Percentiles rank a stretch among this genome's conserved stretches.
Evolutionary conservation across 1,140 invertebrate species (phyloP).

Genomic region (Brevipalpus yothersi): DNA sequence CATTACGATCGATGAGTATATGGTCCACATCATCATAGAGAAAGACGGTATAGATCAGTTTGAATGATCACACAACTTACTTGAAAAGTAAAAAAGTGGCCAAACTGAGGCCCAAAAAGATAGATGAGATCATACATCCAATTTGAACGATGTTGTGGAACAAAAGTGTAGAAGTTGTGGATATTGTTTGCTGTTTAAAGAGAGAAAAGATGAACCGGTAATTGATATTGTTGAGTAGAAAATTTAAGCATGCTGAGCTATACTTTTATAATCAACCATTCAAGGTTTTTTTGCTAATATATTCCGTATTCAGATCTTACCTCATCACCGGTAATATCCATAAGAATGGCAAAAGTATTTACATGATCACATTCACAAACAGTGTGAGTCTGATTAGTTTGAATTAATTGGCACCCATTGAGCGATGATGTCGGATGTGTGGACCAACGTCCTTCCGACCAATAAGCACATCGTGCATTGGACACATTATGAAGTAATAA

Average conservation of each 20-base stretch:
- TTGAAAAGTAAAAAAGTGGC: not conserved
- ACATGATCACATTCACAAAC: slow-evolving; percentile 24
- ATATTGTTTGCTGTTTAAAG: not conserved
- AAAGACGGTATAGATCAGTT: too few relatives aligned
- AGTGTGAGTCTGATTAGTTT: slow-evolving; percentile 39
- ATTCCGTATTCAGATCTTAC: not conserved
- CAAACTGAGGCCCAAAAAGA: not conserved
- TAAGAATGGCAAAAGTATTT: slow-evolving; percentile 31
- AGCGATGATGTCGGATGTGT: not conserved
- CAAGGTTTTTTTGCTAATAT: too few relatives aligned
- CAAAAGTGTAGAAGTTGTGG: not conserved
- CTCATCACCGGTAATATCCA: slow-evolving; percentile 28
- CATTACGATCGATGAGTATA: too few relatives aligned
- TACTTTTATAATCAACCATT: too few relatives aligned
- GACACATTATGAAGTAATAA: slow-evolving; percentile 58
- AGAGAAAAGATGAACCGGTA: too few relatives aligned
- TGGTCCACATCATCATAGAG: too few relatives aligned
- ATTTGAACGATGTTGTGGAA: not conserved
- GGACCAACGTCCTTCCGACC: slow-evolving; percentile 30
- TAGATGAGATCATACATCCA: not conserved
- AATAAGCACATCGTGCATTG: slow-evolving; percentile 75
- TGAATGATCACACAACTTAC: too few relatives aligned
- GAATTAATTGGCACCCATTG: slow-evolving; percentile 49
- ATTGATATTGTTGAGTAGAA: too few relatives aligned
- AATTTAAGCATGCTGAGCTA: too few relatives aligned